Evolutionary conservation across 2,888 invertebrate genomes (phyloP).

Genomic region (Allygus modestus): DNA sequence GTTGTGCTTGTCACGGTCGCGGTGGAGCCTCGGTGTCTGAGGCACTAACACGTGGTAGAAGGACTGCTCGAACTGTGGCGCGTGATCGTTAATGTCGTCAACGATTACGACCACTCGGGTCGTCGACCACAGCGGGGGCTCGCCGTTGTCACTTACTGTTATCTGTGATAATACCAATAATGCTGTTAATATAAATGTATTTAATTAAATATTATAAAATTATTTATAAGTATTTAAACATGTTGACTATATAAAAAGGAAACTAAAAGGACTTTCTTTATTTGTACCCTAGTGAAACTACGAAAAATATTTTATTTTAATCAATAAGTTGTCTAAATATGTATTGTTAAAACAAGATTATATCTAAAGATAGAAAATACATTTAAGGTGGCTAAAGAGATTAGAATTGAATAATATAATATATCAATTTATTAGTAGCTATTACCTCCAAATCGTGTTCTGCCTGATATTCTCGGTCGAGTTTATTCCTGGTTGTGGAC

Average conservation of each 20-base stretch:
- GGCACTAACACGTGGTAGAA: constrained; percentile 90
- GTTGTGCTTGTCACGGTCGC: constrained; percentile 29
- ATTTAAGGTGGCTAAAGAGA: too few relatives aligned
- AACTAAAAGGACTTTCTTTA: too few relatives aligned
- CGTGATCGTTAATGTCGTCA: constrained; percentile 91
- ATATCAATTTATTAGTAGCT: too few relatives aligned
- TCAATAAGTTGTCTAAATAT: too few relatives aligned
- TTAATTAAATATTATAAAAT: not conserved
- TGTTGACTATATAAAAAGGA: too few relatives aligned
- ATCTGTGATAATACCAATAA: constrained; percentile 68
- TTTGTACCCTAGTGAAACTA: too few relatives aligned
- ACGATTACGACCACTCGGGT: constrained; percentile 90
- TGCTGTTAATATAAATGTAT: not conserved
- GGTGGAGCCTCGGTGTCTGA: constrained; percentile 69
- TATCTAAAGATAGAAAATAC: too few relatives aligned
- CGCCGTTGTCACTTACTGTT: constrained; percentile 87
- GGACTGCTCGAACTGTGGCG: constrained; percentile 89
- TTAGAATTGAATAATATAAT: too few relatives aligned
- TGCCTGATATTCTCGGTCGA: constrained; percentile 46
- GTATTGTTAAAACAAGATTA: too few relatives aligned
- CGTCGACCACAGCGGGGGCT: constrained; percentile 84
- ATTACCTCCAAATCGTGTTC: constrained; percentile 61
- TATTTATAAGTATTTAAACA: constrained; percentile 1
- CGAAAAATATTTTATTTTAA: too few relatives aligned
- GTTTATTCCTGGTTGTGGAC: constrained; percentile 55